Percentiles rank a stretch among this genome's conserved stretches.
Conservation (phyloP, 2,888 invertebrate species). For the Chironomus tentans region DNA sequence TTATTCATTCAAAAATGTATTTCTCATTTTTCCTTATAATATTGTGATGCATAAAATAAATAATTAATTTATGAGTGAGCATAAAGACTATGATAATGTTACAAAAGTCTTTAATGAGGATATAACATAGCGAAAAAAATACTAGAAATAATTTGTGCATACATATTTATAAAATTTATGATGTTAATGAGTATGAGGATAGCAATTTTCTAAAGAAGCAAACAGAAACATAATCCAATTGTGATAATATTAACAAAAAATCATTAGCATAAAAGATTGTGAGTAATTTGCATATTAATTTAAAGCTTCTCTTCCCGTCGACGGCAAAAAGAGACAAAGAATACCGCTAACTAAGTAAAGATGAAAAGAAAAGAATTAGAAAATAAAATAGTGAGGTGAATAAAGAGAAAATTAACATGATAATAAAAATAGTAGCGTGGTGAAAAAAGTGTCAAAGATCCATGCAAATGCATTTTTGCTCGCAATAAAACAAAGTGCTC, state of each 20-base stretch:
- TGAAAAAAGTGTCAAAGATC: too few relatives aligned
- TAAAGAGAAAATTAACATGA: constrained; percentile 29
- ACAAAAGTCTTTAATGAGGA: neutral
- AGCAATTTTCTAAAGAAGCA: too few relatives aligned
- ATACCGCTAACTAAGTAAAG: constrained; percentile 58
- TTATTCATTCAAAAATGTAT: too few relatives aligned
- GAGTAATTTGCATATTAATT: constrained; percentile 42
- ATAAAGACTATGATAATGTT: too few relatives aligned
- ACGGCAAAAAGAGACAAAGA: constrained; percentile 65
- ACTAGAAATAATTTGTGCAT: too few relatives aligned
- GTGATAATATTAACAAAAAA: neutral
- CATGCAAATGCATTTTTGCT: too few relatives aligned
- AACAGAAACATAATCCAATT: too few relatives aligned
- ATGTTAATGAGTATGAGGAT: too few relatives aligned
- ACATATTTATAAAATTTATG: too few relatives aligned
- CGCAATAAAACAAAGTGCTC: too few relatives aligned
- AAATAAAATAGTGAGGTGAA: neutral
- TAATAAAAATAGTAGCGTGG: neutral
- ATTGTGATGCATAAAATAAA: neutral
- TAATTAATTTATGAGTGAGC: neutral
- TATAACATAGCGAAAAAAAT: neutral
- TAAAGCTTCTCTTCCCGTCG: constrained; percentile 62
- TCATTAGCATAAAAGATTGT: neutral
- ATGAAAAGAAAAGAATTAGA: neutral
- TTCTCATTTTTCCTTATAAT: too few relatives aligned